phyloP scores from a whole-genome alignment of 2,113 vertebrate genomes.

The Tautogolabrus adspersus region DNA sequence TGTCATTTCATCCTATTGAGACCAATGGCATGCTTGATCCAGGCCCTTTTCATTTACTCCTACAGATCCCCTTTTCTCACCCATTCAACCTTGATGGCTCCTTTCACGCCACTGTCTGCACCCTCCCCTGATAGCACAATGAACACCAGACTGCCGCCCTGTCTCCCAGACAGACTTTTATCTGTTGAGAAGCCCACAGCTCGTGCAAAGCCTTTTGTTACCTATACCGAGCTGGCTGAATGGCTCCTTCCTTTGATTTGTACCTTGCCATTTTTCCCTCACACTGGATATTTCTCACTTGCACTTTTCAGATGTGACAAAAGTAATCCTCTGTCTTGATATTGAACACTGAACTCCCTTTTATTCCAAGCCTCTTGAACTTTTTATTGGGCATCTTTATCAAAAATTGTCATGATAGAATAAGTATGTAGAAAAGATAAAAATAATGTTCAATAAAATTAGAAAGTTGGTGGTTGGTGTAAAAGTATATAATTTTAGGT shows the following conservation, averaged over 20 bases:
- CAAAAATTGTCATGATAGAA: slow-evolving; percentile 1
- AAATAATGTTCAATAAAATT: neutral
- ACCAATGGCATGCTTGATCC: slow-evolving; percentile 75
- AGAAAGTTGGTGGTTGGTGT: neutral
- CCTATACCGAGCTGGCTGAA: slow-evolving; percentile 78
- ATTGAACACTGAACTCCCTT: slow-evolving; percentile 33
- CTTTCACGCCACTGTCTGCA: slow-evolving; percentile 82
- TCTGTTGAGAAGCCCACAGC: slow-evolving; percentile 80
- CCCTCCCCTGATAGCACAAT: slow-evolving; percentile 79
- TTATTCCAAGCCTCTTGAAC: slow-evolving; percentile 4
- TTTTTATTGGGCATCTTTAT: slow-evolving; percentile 19
- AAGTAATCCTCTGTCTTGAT: slow-evolving; percentile 59
- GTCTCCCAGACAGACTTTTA: slow-evolving; percentile 82
- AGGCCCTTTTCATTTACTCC: slow-evolving; percentile 80
- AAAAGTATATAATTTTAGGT: neutral
- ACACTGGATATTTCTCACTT: slow-evolving; percentile 74
- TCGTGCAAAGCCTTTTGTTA: slow-evolving; percentile 82
- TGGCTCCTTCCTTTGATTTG: slow-evolving; percentile 79
- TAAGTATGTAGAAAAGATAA: neutral
- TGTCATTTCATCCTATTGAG: slow-evolving; percentile 77
- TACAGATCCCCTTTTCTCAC: slow-evolving; percentile 79
- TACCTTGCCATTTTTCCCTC: slow-evolving; percentile 74
- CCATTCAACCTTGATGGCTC: slow-evolving; percentile 84
- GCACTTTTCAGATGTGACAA: slow-evolving; percentile 70
- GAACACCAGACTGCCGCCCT: slow-evolving; percentile 76